phyloP scores from a whole-genome alignment of 2,113 vertebrate species.

The Oenanthe melanoleuca region DNA sequence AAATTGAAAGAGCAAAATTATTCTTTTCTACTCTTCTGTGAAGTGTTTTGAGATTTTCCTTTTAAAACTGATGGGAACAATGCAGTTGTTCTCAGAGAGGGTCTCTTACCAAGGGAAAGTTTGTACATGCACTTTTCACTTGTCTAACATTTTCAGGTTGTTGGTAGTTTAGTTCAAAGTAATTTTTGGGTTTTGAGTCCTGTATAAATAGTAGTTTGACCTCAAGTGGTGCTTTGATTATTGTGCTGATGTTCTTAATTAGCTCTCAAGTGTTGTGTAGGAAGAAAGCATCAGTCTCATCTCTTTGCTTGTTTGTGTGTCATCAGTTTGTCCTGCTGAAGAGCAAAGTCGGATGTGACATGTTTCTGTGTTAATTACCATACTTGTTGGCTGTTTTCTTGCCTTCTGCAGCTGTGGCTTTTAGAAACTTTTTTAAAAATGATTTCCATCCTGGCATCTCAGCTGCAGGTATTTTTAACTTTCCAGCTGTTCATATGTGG shows the following conservation, averaged over 20 bases:
- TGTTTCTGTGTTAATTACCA: background rate
- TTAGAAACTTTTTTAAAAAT: background rate
- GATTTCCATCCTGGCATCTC: background rate
- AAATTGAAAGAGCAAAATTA: too few relatives aligned
- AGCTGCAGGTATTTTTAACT: background rate
- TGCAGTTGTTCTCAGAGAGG: background rate
- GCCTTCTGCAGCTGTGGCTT: background rate
- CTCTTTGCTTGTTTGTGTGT: background rate
- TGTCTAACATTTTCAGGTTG: background rate
- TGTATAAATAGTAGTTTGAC: background rate
- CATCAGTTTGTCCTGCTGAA: background rate
- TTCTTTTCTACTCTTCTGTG: too few relatives aligned
- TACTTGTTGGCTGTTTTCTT: background rate
- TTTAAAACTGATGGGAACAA: too few relatives aligned
- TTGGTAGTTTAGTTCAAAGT: background rate
- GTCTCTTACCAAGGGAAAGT: background rate
- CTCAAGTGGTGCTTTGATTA: background rate
- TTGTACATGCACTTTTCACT: background rate
- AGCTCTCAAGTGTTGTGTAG: background rate
- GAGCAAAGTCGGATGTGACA: accelerated
- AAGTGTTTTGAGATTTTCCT: too few relatives aligned
- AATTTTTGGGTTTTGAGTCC: background rate
- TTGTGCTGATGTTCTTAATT: background rate
- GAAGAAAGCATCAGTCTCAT: accelerated
- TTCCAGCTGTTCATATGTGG: background rate